phyloP scores from a whole-genome alignment of 1,140 invertebrate species.

The Fopius arisanus region DNA sequence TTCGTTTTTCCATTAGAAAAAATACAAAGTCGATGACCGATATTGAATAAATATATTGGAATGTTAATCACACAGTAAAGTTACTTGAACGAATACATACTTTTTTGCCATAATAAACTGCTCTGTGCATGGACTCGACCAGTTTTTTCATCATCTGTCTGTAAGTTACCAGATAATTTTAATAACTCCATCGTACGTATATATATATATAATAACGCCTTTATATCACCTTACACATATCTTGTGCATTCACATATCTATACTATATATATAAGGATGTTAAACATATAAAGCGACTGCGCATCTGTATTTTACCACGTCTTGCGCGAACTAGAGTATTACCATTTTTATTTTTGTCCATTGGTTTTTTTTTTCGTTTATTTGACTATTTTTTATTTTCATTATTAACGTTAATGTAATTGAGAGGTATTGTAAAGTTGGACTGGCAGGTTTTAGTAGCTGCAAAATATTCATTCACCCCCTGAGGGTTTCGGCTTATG shows the following conservation, averaged over 20 bases:
- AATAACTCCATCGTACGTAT: slow-evolving; percentile 35
- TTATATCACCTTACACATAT: slow-evolving; percentile 29
- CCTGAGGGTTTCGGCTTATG: slow-evolving; percentile 19
- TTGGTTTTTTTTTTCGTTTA: neutral
- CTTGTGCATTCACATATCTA: slow-evolving; percentile 24
- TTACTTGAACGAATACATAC: slow-evolving; percentile 23
- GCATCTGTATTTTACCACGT: slow-evolving; percentile 30
- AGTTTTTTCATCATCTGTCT: slow-evolving; percentile 44
- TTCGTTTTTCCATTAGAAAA: slow-evolving; percentile 18
- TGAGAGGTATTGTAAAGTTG: slow-evolving; percentile 19
- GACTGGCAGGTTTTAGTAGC: slow-evolving; percentile 24
- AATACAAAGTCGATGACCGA: slow-evolving; percentile 1
- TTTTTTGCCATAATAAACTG: slow-evolving; percentile 35
- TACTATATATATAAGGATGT: slow-evolving; percentile 15
- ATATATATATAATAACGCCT: slow-evolving; percentile 18
- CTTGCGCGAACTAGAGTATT: slow-evolving; percentile 26
- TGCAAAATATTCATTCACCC: slow-evolving; percentile 6
- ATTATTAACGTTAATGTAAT: slow-evolving; percentile 4
- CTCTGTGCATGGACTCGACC: slow-evolving; percentile 52
- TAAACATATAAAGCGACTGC: slow-evolving; percentile 15
- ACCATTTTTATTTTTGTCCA: neutral
- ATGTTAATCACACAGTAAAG: slow-evolving; percentile 27
- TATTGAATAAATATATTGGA: slow-evolving; percentile 29
- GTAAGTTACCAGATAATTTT: slow-evolving; percentile 35
- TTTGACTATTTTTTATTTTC: neutral